phyloP scores from a whole-genome alignment of 2,797 vertebrate genomes.

The Perodicticus potto region DNA sequence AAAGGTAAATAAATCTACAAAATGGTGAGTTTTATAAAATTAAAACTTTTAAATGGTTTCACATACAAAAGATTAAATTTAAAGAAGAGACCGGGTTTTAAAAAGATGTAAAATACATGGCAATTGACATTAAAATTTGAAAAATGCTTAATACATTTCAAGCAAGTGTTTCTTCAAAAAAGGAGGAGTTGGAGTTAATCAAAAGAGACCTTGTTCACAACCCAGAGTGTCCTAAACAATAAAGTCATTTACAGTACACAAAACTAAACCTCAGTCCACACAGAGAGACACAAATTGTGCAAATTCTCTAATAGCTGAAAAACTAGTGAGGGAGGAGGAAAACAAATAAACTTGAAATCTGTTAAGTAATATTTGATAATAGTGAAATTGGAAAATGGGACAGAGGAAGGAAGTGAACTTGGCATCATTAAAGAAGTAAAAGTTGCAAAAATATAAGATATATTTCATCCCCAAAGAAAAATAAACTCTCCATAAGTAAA shows the following conservation, averaged over 20 bases:
- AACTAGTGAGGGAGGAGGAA: not conserved
- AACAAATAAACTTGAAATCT: not conserved
- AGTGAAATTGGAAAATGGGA: not conserved
- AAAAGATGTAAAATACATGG: slow-evolving; percentile 25
- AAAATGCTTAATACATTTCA: slow-evolving; percentile 31
- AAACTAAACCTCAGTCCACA: slow-evolving; percentile 38
- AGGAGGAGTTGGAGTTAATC: not conserved
- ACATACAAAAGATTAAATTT: not conserved
- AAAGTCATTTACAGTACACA: slow-evolving; percentile 69
- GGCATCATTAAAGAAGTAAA: slow-evolving; percentile 45
- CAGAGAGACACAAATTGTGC: not conserved
- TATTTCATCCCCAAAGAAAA: slow-evolving; percentile 53
- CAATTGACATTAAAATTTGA: slow-evolving; percentile 54
- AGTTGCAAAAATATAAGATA: slow-evolving; percentile 40
- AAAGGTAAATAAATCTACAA: slow-evolving; percentile 7
- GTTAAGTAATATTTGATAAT: slow-evolving; percentile 43
- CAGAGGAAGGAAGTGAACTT: not conserved
- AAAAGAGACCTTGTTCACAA: slow-evolving; percentile 44
- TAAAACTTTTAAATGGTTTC: slow-evolving; percentile 45
- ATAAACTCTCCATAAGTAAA: slow-evolving; percentile 42
- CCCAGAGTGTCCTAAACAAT: slow-evolving; percentile 58
- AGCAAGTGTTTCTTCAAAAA: slow-evolving; percentile 39
- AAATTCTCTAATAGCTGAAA: slow-evolving; percentile 22
- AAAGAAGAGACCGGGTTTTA: not conserved
- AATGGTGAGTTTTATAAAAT: not conserved